Evolutionary conservation across 2,888 invertebrate species (phyloP), one percentile per base, ranked within the genome.

Genomic region (Panzeria rudis): DNA sequence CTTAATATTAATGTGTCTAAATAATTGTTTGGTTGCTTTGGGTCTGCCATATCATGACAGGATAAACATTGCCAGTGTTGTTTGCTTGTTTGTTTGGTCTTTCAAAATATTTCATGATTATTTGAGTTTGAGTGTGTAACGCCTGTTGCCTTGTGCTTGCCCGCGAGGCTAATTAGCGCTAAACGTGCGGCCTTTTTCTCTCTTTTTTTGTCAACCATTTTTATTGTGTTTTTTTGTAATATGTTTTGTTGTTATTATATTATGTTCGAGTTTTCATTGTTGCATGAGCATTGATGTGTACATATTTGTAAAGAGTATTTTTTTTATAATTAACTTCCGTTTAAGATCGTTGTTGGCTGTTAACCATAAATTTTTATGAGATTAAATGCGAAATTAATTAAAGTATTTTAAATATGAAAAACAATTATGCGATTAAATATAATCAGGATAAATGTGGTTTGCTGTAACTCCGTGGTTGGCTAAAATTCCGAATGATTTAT

Each of bases 161-260:
- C 85, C 85, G 82, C 38, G 85, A 85, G 85, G 82, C 82, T 85
- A 85, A 85, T 85, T 85, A 85, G 85, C 82, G 82, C 82, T 82
- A 75, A 85, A 79, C 75, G 69, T 82, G 78, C 52, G 56, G 77
- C 78, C 35, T 64, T 78, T 85, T 52, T 9, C 25, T 72, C 61
- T 69, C 32, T 20, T 13, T 13, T n/a, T 15, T 0, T 17, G 3
- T 13, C 2, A 9, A 68, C 25, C 38, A 52, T 52, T 35, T 54
- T 23, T 17, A 13, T 20, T 66, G 38, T n/a, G 15, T 35, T 59
- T n/a, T n/a, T n/a, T 66, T 47, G 5, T 13, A 64, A 47, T 56
- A 20, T 62, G 41, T 73, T 75, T 25, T 25, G 52, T 72, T 78
- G 59, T 41, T 25, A 71, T 44, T 29, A 35, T 50, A 20, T 17